Percentiles rank a stretch among this genome's conserved stretches.
Conservation (phyloP, 2,797 vertebrate species). For the Sebastes minor region DNA sequence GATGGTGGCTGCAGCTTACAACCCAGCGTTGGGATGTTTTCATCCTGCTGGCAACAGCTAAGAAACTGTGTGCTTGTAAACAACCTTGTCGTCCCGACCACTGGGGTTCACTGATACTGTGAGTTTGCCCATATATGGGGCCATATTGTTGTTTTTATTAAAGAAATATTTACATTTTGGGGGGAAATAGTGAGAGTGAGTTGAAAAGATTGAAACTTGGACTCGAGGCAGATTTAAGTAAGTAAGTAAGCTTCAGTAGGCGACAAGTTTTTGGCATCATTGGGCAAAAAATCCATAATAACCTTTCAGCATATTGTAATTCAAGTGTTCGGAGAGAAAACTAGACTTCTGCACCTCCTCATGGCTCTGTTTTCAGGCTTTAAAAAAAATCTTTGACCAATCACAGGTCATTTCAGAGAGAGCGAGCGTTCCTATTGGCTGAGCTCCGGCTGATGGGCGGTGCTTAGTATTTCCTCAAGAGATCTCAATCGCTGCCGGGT, state of each 20-base stretch:
- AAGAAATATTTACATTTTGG: not conserved
- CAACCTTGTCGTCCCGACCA: not conserved
- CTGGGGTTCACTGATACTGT: not conserved
- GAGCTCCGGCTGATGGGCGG: accelerated
- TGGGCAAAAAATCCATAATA: no score
- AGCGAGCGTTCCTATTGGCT: no score
- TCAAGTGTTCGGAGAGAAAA: no score
- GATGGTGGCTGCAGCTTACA: not conserved
- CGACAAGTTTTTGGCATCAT: no score
- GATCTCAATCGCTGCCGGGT: no score
- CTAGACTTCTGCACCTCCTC: no score
- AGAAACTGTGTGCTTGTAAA: not conserved
- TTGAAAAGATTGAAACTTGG: not conserved
- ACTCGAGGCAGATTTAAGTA: not conserved
- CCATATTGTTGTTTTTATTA: not conserved
- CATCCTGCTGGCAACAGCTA: not conserved
- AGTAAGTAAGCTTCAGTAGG: no score
- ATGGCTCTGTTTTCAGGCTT: no score
- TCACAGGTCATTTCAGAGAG: no score
- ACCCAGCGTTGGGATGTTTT: not conserved
- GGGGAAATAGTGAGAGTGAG: not conserved
- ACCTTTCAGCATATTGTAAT: no score
- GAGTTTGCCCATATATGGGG: not conserved
- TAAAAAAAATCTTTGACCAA: no score
- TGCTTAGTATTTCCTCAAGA: no score